A percentile compares a stretch with the other conserved stretches of the same genome.
These are phyloP conservation scores for Eurypyga helias DNA, from an alignment of 2,113 vertebrate species.

Conservation along the genomic window DNA sequence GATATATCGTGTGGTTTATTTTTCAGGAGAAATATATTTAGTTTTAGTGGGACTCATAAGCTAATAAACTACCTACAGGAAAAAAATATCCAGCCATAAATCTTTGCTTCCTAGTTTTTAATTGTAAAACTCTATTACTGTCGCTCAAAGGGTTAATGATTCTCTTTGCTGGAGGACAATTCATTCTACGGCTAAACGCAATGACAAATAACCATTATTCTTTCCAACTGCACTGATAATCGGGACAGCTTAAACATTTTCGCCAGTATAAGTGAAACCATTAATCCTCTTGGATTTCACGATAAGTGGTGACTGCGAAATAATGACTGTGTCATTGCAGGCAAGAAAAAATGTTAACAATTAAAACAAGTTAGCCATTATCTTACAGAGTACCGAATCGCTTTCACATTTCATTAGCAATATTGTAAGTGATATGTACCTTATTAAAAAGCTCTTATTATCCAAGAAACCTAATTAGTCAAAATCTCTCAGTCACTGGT, in stretches of 20 bases:
- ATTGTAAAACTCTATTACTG: constrained; percentile 70
- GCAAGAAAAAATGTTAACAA: constrained; percentile 94
- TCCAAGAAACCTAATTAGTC: constrained; percentile 87
- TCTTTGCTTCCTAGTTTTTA: constrained; percentile 38
- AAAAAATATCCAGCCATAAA: constrained; percentile 21
- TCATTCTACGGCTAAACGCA: constrained; percentile 90
- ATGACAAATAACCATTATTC: constrained; percentile 99
- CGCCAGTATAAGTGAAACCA: constrained; percentile 97
- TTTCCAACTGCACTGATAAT: constrained; percentile 98
- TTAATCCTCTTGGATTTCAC: constrained; percentile 97
- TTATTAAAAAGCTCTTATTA: constrained; percentile 89
- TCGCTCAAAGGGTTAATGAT: constrained; percentile 88
- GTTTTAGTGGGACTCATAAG: neutral
- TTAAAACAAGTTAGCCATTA: constrained; percentile 97
- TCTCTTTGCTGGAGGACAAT: constrained; percentile 87
- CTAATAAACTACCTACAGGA: neutral
- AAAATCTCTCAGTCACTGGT: constrained; percentile 78
- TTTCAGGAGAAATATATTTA: neutral
- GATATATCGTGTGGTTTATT: neutral
- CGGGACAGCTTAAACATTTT: constrained; percentile 99
- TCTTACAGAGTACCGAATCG: constrained; percentile 82
- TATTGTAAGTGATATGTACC: constrained; percentile 88
- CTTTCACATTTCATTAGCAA: constrained; percentile 91
- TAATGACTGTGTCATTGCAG: constrained; percentile 97
- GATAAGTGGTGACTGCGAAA: constrained; percentile 97